These are phyloP conservation scores for Drosophila borborema DNA, from an alignment of 2,888 invertebrate species.

Conservation along the genomic window DNA sequence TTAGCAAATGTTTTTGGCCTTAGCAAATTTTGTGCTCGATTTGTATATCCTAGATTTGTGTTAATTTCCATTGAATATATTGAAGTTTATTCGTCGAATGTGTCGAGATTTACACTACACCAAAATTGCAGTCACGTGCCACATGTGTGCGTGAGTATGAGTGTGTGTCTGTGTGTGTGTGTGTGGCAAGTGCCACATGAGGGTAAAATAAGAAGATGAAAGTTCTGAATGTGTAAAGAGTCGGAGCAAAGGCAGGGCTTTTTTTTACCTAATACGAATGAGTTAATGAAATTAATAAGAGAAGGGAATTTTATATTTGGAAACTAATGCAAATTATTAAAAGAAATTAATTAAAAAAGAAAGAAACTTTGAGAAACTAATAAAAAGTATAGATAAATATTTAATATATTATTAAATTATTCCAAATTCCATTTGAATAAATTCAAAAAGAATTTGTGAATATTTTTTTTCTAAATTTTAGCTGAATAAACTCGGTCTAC, in stretches of 20 bases:
- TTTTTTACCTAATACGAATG: neutral
- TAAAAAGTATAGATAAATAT: no score
- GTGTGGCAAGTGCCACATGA: constrained; percentile 1
- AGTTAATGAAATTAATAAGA: neutral
- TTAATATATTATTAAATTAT: no score
- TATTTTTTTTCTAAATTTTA: neutral
- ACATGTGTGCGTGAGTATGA: constrained; percentile 40
- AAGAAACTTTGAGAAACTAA: no score
- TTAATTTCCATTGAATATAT: constrained; percentile 65
- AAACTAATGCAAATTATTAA: no score
- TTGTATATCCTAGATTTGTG: constrained; percentile 71
- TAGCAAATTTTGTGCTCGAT: constrained; percentile 76
- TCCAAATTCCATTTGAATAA: no score
- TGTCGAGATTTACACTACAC: constrained; percentile 64
- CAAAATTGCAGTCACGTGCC: constrained; percentile 71
- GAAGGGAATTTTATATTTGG: no score
- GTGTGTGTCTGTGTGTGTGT: neutral
- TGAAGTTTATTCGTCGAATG: constrained; percentile 45
- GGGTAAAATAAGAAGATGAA: neutral
- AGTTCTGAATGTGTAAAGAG: neutral
- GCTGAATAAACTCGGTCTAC: no score
- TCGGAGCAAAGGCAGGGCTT: neutral
- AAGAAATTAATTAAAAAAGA: no score
- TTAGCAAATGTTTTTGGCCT: constrained; percentile 61
- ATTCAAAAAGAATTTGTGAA: neutral